Evolutionary conservation across 2,888 invertebrate species (phyloP), one percentile per base, ranked within the genome.

Genomic region (Syrphus vitripennis): DNA sequence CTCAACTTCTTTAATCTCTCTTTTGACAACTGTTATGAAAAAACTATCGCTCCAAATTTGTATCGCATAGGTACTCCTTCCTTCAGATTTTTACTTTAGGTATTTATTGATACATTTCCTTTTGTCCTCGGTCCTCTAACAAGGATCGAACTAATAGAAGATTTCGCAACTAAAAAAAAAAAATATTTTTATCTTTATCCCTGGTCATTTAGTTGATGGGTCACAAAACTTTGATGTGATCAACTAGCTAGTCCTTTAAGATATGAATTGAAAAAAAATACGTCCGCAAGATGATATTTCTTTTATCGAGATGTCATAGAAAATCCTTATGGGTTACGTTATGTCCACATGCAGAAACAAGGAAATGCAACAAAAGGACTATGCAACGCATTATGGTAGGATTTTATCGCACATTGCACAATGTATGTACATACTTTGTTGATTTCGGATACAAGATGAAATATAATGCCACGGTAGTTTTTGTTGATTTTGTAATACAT

Each of bases 281-380:
- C 42, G 45, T 75, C 59, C 61, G 83, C 84, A 84, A 84, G 80
- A 81, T 76, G 84, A 84, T 84, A 84, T 59, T 80, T n/a, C n/a
- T n/a, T 80, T 84, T 84, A 84, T 84, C 81, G 45, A 84, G 84
- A 84, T 84, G 71, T 76, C 80, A 84, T 80, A 74, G 26, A 74
- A 69, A 75, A 74, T 78, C 12, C 29, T 75, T 74, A 79, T 69
- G 12, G 4, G 1, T 26, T 29, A 16, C n/a, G 16, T 3, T 40
- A 26, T 63, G 26, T 42, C 42, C 40, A n/a, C n/a, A 21, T 63
- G 7, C 21, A n/a, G n/a, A 70, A 50, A 76, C 81, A 84, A 76
- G 53, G 34, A 19, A 37, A 12, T 7, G 42, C 26, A 50, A 69
- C 61, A 67, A 67, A 19, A 45, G 45, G 48, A 29, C 37, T 45